Evolutionary conservation across 2,113 vertebrate species (phyloP).

Genomic region (Vireo altiloquus): DNA sequence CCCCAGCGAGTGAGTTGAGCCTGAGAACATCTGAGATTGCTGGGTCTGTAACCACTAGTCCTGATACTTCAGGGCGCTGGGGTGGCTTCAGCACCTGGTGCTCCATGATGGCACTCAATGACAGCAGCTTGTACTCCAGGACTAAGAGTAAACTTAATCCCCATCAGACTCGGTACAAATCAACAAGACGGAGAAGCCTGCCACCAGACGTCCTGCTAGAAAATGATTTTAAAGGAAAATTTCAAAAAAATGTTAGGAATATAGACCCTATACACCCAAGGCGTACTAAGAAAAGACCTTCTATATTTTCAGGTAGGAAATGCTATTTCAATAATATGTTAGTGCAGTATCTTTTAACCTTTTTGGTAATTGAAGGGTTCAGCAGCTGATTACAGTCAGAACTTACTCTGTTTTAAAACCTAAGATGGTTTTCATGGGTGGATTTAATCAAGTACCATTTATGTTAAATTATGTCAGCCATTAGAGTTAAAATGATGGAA

Average conservation of each 20-base stretch:
- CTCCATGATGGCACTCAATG: slow-evolving; percentile 81
- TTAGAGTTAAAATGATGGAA: neutral
- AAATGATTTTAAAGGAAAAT: slow-evolving; percentile 81
- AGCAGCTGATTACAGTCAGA: neutral
- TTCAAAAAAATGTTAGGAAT: slow-evolving; percentile 76
- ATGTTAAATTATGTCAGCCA: neutral
- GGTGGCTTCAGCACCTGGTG: neutral
- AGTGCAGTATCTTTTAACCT: neutral
- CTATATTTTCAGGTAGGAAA: slow-evolving; percentile 91
- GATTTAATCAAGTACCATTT: neutral
- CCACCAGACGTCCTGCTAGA: slow-evolving; percentile 79
- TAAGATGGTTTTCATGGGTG: neutral
- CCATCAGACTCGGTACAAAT: slow-evolving; percentile 67
- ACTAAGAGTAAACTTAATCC: slow-evolving; percentile 73
- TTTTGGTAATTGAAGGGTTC: neutral
- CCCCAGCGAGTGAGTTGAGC: slow-evolving; percentile 76
- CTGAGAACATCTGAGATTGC: slow-evolving; percentile 61
- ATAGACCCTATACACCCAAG: slow-evolving; percentile 80
- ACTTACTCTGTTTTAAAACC: neutral
- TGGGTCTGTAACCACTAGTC: neutral
- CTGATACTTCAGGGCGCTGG: rapidly evolving
- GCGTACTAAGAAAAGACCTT: slow-evolving; percentile 87
- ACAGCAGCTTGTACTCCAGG: slow-evolving; percentile 74
- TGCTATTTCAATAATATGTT: neutral
- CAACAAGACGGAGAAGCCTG: slow-evolving; percentile 77